These are phyloP conservation scores for Alouatta palliata DNA, from an alignment of 2,113 vertebrate genomes.

Conservation along the genomic window DNA sequence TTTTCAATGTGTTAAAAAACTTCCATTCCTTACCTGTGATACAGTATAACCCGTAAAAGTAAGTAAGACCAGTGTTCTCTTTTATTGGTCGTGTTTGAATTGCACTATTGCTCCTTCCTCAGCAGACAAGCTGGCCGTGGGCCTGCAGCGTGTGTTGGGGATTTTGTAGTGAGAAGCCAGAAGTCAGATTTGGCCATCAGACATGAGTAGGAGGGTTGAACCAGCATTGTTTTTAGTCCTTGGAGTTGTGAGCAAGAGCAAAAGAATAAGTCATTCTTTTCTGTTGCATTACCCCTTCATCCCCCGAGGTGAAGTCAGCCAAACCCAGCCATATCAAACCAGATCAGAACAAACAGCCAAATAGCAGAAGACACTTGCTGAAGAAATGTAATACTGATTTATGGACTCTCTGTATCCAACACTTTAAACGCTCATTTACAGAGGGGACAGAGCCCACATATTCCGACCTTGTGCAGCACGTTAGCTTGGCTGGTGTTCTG, in stretches of 20 bases:
- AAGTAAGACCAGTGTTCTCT: too few relatives aligned
- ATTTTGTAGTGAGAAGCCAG: not conserved
- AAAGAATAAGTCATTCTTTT: not conserved
- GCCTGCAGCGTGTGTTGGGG: rapidly evolving
- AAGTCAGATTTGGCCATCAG: rapidly evolving
- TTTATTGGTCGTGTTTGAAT: not conserved
- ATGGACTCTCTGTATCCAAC: not conserved
- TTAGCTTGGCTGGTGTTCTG: not conserved
- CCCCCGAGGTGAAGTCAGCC: not conserved
- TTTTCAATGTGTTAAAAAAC: not conserved
- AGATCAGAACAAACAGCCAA: not conserved
- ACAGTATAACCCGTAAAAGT: not conserved
- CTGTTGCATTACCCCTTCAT: rapidly evolving
- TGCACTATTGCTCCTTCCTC: rapidly evolving
- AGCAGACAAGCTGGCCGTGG: not conserved
- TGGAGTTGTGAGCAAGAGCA: not conserved
- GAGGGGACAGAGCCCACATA: not conserved
- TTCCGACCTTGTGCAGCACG: rapidly evolving
- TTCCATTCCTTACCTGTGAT: not conserved
- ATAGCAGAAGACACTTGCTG: not conserved
- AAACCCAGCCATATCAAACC: not conserved
- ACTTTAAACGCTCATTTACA: not conserved
- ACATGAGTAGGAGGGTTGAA: rapidly evolving
- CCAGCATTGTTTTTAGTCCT: not conserved
- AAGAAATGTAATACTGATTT: not conserved